Evolutionary conservation across 2,888 invertebrate species (phyloP), one percentile per base, ranked within the genome.

Genomic region (Hydriomena furcata): DNA sequence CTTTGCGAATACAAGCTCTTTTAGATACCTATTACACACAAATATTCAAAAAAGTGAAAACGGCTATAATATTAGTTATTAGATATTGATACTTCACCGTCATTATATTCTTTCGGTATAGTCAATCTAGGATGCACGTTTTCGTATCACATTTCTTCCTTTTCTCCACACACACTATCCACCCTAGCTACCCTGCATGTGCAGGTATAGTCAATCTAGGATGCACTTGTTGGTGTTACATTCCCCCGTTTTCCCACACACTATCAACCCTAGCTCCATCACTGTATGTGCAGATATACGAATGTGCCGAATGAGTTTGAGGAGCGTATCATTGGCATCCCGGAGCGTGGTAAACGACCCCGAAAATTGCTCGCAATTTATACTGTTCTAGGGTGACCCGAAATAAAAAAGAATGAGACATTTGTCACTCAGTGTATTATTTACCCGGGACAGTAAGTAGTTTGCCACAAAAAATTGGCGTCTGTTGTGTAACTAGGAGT

Each of bases 281-380:
- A 12, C 52, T 52, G 52, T 11, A 17, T 20, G 37, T 28, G 37
- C 64, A 71, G 68, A 68, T 63, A 66, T 67, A 63, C 66, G 62
- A 65, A 66, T 71, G 68, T 69, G 60, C 66, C 65, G 66, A 69
- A 66, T 61, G 68, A 64, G 71, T 79, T 76, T 77, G 71, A 79
- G 69, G 69, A 73, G 70, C 75, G 74, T 82, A 80, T 81, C 80
- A 82, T 80, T 73, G 78, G 79, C 77, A 73, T 76, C 79, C 82
- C 81, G 80, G 75, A 71, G 80, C 82, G 84, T 80, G 65, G 81
- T 73, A 82, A 84, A 85, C 80, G 82, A 83, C 71, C 78, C 83
- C 79, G 81, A 84, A 87, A 86, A 86, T 86, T 82, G 82, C 78
- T 67, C 61, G 76, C 84, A 84, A 86, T 87, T 84, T 88, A 84